These are phyloP conservation scores for Rhagium mordax DNA, from an alignment of 2,888 invertebrate genomes.

Conservation along the genomic window DNA sequence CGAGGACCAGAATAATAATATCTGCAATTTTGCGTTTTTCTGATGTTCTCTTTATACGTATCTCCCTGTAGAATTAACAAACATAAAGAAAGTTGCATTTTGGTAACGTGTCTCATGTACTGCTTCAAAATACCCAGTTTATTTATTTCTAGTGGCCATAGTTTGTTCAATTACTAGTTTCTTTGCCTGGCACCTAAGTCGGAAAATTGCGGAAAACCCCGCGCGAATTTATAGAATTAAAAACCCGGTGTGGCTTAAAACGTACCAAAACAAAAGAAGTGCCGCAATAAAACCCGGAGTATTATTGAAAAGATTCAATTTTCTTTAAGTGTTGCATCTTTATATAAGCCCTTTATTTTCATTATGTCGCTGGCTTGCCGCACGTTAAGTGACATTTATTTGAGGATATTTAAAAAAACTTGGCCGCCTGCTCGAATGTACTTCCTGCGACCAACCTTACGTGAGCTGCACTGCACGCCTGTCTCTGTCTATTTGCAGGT, in stretches of 20 bases:
- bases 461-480: not conserved
- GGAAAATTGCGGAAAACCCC: no score
- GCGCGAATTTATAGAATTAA: not conserved
- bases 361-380: slow-evolving; percentile 24
- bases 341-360: slow-evolving; percentile 39
- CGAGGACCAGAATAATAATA: no score
- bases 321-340: slow-evolving; percentile 34
- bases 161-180: no score
- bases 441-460: not conserved
- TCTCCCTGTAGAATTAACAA: no score
- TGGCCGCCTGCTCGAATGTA: slow-evolving; percentile 10
- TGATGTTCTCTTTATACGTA: no score
- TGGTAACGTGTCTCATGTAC: no score
- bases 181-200: no score
- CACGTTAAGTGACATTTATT: slow-evolving; percentile 42
- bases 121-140: no score
- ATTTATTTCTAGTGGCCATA: no score
- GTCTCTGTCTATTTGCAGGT: slow-evolving; percentile 4
- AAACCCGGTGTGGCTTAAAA: slow-evolving; percentile 25
- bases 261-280: slow-evolving; percentile 46
- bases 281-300: slow-evolving; percentile 31
- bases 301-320: slow-evolving; percentile 40
- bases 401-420: slow-evolving; percentile 34
- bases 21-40: no score
- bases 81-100: no score